phyloP scores from a whole-genome alignment of 2,113 vertebrate genomes.

The Rafetus swinhoei region DNA sequence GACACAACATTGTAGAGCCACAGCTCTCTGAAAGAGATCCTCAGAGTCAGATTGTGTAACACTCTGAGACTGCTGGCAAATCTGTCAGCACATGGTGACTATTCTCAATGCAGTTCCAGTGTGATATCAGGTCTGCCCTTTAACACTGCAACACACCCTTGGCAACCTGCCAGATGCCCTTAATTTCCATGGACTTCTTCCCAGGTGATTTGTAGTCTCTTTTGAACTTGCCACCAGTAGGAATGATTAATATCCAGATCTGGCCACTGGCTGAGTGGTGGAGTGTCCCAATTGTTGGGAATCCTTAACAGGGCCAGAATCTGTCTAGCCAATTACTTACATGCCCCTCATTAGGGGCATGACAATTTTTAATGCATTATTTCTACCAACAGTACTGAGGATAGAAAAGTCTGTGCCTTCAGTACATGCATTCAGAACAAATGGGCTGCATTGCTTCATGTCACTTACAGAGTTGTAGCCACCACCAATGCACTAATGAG shows the following conservation, averaged over 20 bases:
- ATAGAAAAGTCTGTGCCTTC: not conserved
- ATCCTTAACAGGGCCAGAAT: not conserved
- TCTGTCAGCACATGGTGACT: fast-evolving
- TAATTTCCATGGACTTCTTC: fast-evolving
- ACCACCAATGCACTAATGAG: slow-evolving; percentile 20
- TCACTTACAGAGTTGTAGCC: fast-evolving
- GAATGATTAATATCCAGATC: not conserved
- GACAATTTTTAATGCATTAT: not conserved
- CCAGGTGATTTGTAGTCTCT: not conserved
- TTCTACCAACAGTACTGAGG: not conserved
- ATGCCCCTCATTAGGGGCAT: not conserved
- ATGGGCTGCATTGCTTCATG: not conserved
- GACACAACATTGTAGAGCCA: not conserved
- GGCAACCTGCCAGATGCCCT: fast-evolving
- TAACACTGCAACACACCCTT: not conserved
- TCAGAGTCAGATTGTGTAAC: fast-evolving
- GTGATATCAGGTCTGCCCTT: fast-evolving
- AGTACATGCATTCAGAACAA: not conserved
- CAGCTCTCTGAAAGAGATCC: not conserved
- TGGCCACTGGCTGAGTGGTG: not conserved
- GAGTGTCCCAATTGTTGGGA: fast-evolving
- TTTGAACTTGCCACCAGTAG: not conserved
- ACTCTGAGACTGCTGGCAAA: fast-evolving
- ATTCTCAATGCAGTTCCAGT: fast-evolving
- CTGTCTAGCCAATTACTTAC: not conserved